Base-by-base conservation (phyloP, 1,140 invertebrate genomes). In the Drosophila sulfurigaster region DNA sequence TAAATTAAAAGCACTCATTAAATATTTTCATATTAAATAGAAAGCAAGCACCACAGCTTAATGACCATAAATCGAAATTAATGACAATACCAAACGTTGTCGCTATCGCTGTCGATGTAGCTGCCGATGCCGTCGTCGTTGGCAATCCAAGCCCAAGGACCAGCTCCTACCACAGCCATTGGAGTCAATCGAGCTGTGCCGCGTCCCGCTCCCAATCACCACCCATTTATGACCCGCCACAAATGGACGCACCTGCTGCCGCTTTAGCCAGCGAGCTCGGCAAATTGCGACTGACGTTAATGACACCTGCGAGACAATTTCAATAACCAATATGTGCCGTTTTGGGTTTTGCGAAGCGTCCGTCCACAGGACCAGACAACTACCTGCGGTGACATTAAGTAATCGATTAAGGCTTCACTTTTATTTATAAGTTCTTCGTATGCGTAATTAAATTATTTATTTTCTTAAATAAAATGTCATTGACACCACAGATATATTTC, bases 11-110 rank as follows among this genome's bases (percentile, higher is more conserved):
- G 56, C 35, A 71, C 77, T 87, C 82, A 87, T 87, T 87, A 87
- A 87, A 88, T 72, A 78, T 67, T 72, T 80, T 57, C 70, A 80
- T 74, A 74, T 78, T 83, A 68, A 71, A 82, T 77, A 78, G 73
- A 69, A 72, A 64, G 80, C 32, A 65, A 88, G 73, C 69, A 73
- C 75, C 52, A 69, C 68, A 72, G 72, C 81, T 89, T 89, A 89
- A 89, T 90, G 85, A 89, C 85, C 78, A 89, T 89, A 85, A 89
- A 89, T 90, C 81, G 81, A 85, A 81, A 89, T 89, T 90, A 89
- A 89, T 85, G 81, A 81, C 78, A 73, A 68, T 76, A 75, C 58
- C 78, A 78, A 83, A 56, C 66, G 63, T 51, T 64, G 59, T 59
- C 59, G n/a, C 48, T 52, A 32, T 35, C 51, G 25, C n/a, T 54